These are phyloP conservation scores for Pseudobourletiella spinata DNA, from an alignment of 1,140 invertebrate genomes.

Conservation along the genomic window DNA sequence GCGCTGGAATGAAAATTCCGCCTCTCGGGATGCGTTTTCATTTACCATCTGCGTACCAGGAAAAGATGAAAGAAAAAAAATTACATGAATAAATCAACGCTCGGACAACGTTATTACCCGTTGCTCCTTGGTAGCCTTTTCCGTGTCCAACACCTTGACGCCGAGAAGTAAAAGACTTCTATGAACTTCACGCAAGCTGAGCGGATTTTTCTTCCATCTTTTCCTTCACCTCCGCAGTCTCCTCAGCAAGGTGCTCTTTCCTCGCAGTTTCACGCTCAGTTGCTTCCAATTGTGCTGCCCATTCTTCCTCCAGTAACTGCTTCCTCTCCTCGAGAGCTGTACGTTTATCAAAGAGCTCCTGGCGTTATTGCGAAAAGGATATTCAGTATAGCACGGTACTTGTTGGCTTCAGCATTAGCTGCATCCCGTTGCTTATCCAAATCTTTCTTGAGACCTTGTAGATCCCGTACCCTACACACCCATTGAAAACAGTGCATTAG, in stretches of 20 bases:
- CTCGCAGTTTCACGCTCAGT: slow-evolving; percentile 13
- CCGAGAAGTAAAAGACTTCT: neutral
- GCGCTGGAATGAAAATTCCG: neutral
- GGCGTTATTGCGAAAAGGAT: neutral
- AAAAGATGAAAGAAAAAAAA: neutral
- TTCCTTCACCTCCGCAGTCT: neutral
- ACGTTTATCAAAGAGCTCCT: slow-evolving; percentile 2
- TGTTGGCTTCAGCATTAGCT: slow-evolving; percentile 3
- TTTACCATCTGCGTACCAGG: slow-evolving; percentile 11
- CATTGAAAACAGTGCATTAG: neutral
- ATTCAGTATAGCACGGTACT: neutral
- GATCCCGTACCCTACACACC: slow-evolving; percentile 12
- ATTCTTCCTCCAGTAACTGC: slow-evolving; percentile 12
- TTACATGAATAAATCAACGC: neutral
- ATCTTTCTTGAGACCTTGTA: slow-evolving; percentile 7
- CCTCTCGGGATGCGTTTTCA: slow-evolving; percentile 10
- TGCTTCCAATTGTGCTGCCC: slow-evolving; percentile 12
- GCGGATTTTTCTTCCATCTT: neutral
- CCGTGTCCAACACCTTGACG: slow-evolving; percentile 14
- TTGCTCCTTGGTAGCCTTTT: slow-evolving; percentile 8
- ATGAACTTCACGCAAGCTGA: neutral
- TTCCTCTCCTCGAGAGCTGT: slow-evolving; percentile 7
- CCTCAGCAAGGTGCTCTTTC: slow-evolving; percentile 8
- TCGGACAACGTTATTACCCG: neutral
- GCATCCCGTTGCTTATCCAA: slow-evolving; percentile 10